phyloP scores from a whole-genome alignment of 2,888 invertebrate genomes.

The Digitonthophagus gazella region DNA sequence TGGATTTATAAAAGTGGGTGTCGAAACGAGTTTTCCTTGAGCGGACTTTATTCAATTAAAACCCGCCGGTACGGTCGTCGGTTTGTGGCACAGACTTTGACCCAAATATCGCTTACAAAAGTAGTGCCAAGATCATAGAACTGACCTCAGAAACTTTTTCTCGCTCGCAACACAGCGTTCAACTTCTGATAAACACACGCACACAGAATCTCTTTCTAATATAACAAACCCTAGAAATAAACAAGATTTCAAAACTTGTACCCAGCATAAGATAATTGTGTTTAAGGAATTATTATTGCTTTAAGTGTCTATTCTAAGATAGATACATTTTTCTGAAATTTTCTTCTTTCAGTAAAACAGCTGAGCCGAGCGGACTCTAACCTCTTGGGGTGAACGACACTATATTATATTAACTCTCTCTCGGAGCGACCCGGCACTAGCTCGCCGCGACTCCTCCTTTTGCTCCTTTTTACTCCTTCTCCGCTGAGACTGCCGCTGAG shows the following conservation, averaged over 20 bases:
- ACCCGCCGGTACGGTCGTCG: neutral
- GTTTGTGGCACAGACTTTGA: conserved; percentile 36
- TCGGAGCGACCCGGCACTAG: neutral
- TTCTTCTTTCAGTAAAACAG: too few relatives aligned
- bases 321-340: too few relatives aligned
- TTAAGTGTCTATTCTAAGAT: too few relatives aligned
- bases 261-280: too few relatives aligned
- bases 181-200: too few relatives aligned
- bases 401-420: conserved; percentile 16
- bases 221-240: too few relatives aligned
- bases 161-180: neutral
- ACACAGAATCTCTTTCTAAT: too few relatives aligned
- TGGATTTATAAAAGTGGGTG: conserved; percentile 17
- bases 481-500: too few relatives aligned
- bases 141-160: conserved; percentile 23
- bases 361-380: conserved; percentile 45
- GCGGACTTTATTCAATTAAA: conserved; percentile 13
- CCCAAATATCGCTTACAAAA: conserved; percentile 33
- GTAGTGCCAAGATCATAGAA: conserved; percentile 34
- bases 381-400: conserved; percentile 46
- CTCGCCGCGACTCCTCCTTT: too few relatives aligned
- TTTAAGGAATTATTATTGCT: too few relatives aligned
- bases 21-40: conserved; percentile 19
- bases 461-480: too few relatives aligned
- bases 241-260: too few relatives aligned